Evolutionary conservation across 2,113 vertebrate genomes (phyloP).

Genomic region (Lepidothrix coronata): DNA sequence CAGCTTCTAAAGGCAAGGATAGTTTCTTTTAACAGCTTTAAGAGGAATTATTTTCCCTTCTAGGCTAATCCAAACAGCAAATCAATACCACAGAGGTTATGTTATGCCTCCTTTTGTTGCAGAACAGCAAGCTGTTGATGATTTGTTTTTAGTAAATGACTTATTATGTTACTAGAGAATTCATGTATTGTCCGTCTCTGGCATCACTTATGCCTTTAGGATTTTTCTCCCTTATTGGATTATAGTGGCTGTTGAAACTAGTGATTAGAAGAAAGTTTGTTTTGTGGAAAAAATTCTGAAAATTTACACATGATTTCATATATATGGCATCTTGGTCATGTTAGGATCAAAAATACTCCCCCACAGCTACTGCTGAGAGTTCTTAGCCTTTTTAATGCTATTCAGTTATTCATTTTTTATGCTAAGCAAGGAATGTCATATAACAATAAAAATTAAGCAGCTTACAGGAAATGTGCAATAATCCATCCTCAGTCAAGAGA

Average conservation of each 20-base stretch:
- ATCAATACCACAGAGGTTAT: background rate
- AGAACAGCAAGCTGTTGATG: background rate
- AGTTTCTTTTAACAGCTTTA: background rate
- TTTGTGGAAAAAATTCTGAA: background rate
- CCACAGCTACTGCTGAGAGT: background rate
- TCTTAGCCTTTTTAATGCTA: background rate
- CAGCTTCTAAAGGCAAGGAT: background rate
- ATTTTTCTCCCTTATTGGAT: background rate
- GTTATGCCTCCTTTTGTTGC: background rate
- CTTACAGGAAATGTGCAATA: constrained; percentile 8
- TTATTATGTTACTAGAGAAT: constrained; percentile 16
- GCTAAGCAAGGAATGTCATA: background rate
- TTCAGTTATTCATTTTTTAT: constrained; percentile 7
- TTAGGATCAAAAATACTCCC: background rate
- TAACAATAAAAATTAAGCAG: constrained; percentile 17
- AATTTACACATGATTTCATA: constrained; percentile 21
- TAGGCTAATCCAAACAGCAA: background rate
- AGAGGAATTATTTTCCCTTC: background rate
- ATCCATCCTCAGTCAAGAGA: background rate
- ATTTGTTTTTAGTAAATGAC: background rate
- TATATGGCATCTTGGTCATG: background rate
- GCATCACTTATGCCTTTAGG: background rate
- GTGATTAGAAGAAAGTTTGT: background rate
- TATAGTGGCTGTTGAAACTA: background rate
- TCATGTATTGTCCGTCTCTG: background rate